These are phyloP conservation scores for Piscicola geometra DNA, from an alignment of 2,888 invertebrate genomes.

Conservation along the genomic window DNA sequence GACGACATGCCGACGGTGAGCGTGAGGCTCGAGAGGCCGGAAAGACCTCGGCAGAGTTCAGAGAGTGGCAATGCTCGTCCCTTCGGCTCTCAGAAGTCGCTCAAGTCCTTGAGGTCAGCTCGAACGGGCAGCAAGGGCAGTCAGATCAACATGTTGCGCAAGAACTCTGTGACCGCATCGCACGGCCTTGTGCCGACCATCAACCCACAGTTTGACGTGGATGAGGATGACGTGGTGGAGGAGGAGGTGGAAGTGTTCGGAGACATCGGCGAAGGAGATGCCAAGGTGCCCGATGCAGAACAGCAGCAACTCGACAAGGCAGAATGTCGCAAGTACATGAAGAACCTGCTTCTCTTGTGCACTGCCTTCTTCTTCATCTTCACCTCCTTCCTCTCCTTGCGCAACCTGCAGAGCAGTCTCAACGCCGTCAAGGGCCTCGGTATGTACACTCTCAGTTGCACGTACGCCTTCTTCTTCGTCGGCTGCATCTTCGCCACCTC, in stretches of 20 bases:
- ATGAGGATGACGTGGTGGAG: conserved; percentile 17
- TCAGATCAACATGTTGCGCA: conserved; percentile 27
- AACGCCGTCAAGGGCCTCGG: conserved; percentile 51
- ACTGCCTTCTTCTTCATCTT: conserved; percentile 47
- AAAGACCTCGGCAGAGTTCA: conserved; percentile 17
- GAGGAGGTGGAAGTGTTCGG: not conserved
- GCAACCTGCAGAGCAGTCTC: conserved; percentile 53
- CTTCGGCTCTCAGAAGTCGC: conserved; percentile 32
- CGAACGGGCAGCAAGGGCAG: conserved; percentile 20
- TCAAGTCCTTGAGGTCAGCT: conserved; percentile 6
- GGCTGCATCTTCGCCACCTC: conserved; percentile 51
- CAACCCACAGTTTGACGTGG: conserved; percentile 2
- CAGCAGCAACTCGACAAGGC: conserved; percentile 42
- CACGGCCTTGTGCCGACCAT: conserved; percentile 25
- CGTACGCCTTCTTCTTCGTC: conserved; percentile 48
- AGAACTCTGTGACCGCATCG: conserved; percentile 19
- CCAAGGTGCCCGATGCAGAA: conserved; percentile 22
- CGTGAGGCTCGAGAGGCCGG: conserved; percentile 12
- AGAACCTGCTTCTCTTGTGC: conserved; percentile 49
- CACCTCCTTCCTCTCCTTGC: conserved; percentile 48
- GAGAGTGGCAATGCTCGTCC: not conserved
- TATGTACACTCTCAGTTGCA: conserved; percentile 48
- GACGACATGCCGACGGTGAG: not conserved
- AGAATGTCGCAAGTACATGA: conserved; percentile 45
- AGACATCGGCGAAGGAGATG: conserved; percentile 10